These are phyloP conservation scores for Apamea monoglypha DNA, from an alignment of 2,888 invertebrate genomes.

Conservation along the genomic window DNA sequence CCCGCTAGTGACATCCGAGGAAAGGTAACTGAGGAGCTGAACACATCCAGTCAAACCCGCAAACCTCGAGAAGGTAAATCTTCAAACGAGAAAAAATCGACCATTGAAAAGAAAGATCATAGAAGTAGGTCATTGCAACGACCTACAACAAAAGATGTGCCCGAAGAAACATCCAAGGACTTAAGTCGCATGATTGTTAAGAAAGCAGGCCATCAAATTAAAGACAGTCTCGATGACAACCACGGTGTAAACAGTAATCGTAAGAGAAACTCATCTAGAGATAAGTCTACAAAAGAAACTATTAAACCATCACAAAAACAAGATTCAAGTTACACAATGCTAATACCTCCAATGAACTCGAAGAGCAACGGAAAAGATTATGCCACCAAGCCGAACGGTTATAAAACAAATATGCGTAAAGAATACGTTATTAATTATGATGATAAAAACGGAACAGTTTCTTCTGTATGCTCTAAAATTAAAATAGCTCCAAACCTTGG, in stretches of 20 bases:
- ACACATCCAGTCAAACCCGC: conserved; percentile 32
- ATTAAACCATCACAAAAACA: conserved; percentile 64
- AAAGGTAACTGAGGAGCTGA: conserved; percentile 45
- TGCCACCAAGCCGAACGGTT: conserved; percentile 64
- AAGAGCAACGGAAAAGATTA: conserved; percentile 66
- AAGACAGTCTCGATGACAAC: conserved; percentile 41
- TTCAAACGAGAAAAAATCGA: conserved; percentile 44
- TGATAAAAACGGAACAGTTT: conserved; percentile 87
- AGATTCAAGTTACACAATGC: conserved; percentile 60
- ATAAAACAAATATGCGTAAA: conserved; percentile 76
- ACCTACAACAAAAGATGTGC: conserved; percentile 49
- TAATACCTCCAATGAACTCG: conserved; percentile 28
- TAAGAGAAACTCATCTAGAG: conserved; percentile 66
- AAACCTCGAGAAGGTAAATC: conserved; percentile 44
- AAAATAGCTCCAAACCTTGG: conserved; percentile 80
- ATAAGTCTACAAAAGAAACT: conserved; percentile 63
- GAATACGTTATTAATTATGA: conserved; percentile 88
- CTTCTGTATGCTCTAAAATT: conserved; percentile 77
- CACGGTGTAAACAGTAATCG: conserved; percentile 56
- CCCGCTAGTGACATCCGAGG: conserved; percentile 43
- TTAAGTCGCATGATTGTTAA: conserved; percentile 25
- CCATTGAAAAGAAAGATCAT: conserved; percentile 60
- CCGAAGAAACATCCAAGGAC: conserved; percentile 47
- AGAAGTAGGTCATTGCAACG: conserved; percentile 67
- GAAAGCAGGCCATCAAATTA: conserved; percentile 24